Evolutionary conservation across 2,797 vertebrate genomes (phyloP).

Genomic region (Thaleichthys pacificus): DNA sequence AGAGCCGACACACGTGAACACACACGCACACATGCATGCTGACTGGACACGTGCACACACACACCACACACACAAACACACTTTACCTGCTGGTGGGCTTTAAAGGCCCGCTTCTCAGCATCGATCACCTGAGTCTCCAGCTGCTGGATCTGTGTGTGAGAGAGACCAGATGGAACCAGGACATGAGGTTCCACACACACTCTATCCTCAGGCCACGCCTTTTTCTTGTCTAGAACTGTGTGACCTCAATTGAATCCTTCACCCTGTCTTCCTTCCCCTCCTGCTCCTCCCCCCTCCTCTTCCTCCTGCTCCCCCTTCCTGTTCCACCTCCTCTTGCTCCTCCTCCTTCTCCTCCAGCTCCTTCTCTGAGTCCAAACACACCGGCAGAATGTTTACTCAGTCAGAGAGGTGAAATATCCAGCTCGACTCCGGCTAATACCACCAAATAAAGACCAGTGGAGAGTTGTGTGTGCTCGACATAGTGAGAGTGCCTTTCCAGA

Average conservation of each 20-base stretch:
- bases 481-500: constrained; percentile 25
- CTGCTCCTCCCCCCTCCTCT: no score
- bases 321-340: no score
- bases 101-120: constrained; percentile 88
- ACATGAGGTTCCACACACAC: neutral
- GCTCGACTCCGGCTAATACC: constrained; percentile 21
- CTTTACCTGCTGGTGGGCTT: constrained; percentile 89
- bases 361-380: constrained; percentile 5
- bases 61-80: neutral
- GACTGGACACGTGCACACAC: neutral
- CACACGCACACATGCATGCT: constrained; percentile 1
- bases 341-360: neutral
- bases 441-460: constrained; percentile 47
- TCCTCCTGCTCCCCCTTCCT: no score
- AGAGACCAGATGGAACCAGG: neutral
- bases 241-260: constrained; percentile 10
- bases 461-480: constrained; percentile 7
- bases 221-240: neutral
- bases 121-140: constrained; percentile 92
- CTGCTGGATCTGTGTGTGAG: constrained; percentile 85
- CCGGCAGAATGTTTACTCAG: constrained; percentile 9
- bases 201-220: neutral
- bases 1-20: neutral
- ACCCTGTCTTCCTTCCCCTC: neutral
- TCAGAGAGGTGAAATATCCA: constrained; percentile 29